phyloP scores from a whole-genome alignment of 1,140 invertebrate genomes.

The Platyscapa corneri region DNA sequence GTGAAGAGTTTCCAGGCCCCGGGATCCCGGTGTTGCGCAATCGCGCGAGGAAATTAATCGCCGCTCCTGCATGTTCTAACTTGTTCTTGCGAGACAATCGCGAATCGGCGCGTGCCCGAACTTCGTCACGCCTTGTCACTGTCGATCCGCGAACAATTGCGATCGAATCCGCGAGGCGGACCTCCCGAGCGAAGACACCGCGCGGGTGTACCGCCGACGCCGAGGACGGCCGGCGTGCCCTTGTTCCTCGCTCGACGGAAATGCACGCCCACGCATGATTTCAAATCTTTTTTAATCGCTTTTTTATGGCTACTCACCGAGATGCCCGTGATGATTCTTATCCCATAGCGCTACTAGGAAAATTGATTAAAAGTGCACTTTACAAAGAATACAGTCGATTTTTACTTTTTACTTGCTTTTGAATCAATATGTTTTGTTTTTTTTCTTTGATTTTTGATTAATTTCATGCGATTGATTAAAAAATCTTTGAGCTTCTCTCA shows the following conservation, averaged over 20 bases:
- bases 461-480: not conserved
- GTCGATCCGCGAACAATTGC: slow-evolving; percentile 51
- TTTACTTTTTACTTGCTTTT: not conserved
- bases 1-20: not conserved
- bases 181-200: slow-evolving; percentile 24
- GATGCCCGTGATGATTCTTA: not conserved
- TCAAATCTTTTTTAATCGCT: not conserved
- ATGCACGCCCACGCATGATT: not conserved
- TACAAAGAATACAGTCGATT: not conserved
- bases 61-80: not conserved
- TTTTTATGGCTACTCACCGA: not conserved
- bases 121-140: slow-evolving; percentile 63
- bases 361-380: not conserved
- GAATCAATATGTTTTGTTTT: not conserved
- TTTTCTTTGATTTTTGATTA: not conserved
- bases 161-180: slow-evolving; percentile 38
- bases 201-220: not conserved
- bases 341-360: not conserved
- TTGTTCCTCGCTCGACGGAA: not conserved
- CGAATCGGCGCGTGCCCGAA: slow-evolving; percentile 57
- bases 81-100: slow-evolving; percentile 44
- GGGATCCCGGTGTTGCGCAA: not conserved
- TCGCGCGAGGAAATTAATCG: slow-evolving; percentile 1
- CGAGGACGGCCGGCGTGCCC: not conserved
- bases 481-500: not conserved